These are phyloP conservation scores for Cynopterus sphinx DNA, from an alignment of 2,797 vertebrate species.

Conservation along the genomic window DNA sequence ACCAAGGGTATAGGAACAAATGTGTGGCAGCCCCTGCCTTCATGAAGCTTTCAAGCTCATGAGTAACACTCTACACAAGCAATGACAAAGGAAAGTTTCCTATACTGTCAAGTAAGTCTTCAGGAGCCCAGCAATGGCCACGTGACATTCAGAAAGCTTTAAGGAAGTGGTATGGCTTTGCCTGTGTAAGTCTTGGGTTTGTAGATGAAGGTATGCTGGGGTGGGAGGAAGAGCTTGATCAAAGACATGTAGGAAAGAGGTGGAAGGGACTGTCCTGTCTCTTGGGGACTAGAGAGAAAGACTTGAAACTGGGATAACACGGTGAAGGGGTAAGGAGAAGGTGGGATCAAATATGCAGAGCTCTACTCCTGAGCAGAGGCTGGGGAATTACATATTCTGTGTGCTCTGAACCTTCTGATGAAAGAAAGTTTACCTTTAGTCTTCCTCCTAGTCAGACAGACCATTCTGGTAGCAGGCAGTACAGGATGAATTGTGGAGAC, in stretches of 20 bases:
- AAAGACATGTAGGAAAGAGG: background rate
- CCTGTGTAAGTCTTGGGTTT: background rate
- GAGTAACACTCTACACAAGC: fast-evolving
- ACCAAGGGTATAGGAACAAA: background rate
- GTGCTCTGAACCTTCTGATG: background rate
- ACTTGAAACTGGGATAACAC: background rate
- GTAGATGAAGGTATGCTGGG: background rate
- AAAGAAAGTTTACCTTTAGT: background rate
- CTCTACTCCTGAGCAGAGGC: background rate
- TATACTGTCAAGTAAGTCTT: background rate
- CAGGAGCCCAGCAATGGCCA: background rate
- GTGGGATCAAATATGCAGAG: fast-evolving
- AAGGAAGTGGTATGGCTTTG: background rate
- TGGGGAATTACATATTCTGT: fast-evolving
- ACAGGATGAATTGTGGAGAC: background rate
- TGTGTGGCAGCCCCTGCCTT: fast-evolving
- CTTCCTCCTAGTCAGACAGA: background rate
- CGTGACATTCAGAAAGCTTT: background rate
- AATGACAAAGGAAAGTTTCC: background rate
- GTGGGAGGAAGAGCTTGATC: background rate
- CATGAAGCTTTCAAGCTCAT: fast-evolving
- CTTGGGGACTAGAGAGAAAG: background rate
- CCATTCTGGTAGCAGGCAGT: background rate
- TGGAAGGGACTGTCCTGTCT: background rate
- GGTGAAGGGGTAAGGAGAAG: background rate